Base-by-base conservation (phyloP, 2,888 invertebrate genomes). In the Aleiodes leptofemur region DNA sequence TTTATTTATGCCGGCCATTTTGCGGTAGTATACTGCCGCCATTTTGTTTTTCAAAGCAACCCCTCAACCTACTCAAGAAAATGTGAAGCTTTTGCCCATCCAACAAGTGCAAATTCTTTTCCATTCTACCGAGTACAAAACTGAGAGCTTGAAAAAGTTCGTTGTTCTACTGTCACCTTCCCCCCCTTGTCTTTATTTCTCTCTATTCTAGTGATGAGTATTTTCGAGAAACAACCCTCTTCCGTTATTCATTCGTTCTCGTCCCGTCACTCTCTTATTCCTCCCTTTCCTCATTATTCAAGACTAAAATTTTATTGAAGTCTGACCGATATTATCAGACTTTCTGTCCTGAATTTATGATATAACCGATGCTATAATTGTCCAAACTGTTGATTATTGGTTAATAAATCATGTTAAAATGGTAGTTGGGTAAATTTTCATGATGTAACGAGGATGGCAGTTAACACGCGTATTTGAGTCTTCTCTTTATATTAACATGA, bases 1-100 rank as follows among this genome's bases (percentile, higher is more conserved):
- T 86, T 87, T 87, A 87, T 86, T 87, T 85, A 87, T 83, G 81
- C 75, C 84, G 80, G 85, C 87, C 86, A 87, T 87, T 87, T 86
- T 85, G 85, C 81, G 83, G 84, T 83, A 81, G 80, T 81, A 57
- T 2, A 23, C 68, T 72, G 71, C 82, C 82, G 85, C 87, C 87
- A 88, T 88, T 82, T 87, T 88, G 86, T 83, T 88, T 88, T 87
- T 87, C 86, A 23, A 13, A 59, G n/a, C 7, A 66, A 70, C 76
- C 73, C 23, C 23, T 76, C 76, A 69, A 69, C 73, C 74, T 73
- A 78, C 75, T 69, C 69, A 51, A 31, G 66, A 70, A 50, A 69
- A 74, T 69, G 68, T 72, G 69, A 77, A 59, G 48, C 77, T 68
- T 76, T 71, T 69, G 59, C 76, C 55, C 69, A 48, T 57, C 48